These are phyloP conservation scores for Oreohelix idahoensis DNA, from an alignment of 1,140 invertebrate genomes.

Conservation along the genomic window DNA sequence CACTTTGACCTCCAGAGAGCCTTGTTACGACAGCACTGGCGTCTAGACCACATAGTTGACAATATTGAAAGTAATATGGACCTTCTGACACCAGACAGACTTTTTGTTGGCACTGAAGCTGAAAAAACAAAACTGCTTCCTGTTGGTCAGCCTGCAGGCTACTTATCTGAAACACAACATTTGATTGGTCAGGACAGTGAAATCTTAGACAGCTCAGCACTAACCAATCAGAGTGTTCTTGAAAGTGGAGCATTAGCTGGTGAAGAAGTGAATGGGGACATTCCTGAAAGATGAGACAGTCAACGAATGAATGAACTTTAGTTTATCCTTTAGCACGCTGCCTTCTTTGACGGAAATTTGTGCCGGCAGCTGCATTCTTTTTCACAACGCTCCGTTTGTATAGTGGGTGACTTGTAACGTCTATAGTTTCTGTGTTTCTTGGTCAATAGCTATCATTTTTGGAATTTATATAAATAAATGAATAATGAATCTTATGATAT, in stretches of 20 bases:
- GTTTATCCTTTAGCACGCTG: too few relatives aligned
- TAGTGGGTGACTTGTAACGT: too few relatives aligned
- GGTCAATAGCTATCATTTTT: too few relatives aligned
- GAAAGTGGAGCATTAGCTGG: not conserved
- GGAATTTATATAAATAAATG: too few relatives aligned
- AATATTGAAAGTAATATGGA: slow-evolving; percentile 77
- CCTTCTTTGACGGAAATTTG: too few relatives aligned
- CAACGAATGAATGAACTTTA: not conserved
- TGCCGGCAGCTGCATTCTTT: too few relatives aligned
- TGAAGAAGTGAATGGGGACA: not conserved
- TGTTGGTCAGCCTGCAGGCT: not conserved
- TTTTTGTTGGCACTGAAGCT: slow-evolving; percentile 35
- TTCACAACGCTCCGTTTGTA: too few relatives aligned
- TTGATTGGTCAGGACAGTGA: not conserved
- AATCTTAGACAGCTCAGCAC: not conserved
- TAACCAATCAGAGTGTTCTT: not conserved
- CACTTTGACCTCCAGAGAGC: slow-evolving; percentile 85
- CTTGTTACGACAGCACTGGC: slow-evolving; percentile 88
- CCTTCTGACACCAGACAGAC: slow-evolving; percentile 50
- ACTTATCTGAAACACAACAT: not conserved
- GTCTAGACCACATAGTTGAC: slow-evolving; percentile 84
- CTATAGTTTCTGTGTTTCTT: too few relatives aligned
- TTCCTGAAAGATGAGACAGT: not conserved
- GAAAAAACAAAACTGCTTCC: not conserved
- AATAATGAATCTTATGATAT: too few relatives aligned